phyloP scores from a whole-genome alignment of 2,888 invertebrate genomes.

The Holacanthella duospinosa region DNA sequence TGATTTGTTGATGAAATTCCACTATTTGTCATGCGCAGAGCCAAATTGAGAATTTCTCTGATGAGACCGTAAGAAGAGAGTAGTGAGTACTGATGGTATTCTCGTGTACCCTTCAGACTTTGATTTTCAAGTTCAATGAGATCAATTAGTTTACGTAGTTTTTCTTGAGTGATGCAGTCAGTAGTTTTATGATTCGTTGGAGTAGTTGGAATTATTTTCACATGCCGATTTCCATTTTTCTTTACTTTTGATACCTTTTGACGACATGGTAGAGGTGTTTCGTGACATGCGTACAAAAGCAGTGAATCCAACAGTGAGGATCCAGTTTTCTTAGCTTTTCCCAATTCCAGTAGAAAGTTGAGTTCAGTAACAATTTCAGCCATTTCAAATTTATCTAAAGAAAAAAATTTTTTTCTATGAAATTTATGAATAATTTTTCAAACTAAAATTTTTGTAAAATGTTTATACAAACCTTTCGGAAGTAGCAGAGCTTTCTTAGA shows the following conservation, averaged over 20 bases:
- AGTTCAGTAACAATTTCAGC: slow-evolving; percentile 26
- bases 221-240: slow-evolving; percentile 37
- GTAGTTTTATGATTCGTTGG: no score
- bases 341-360: slow-evolving; percentile 20
- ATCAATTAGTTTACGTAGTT: slow-evolving; percentile 66
- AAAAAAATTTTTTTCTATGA: no score
- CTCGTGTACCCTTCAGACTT: slow-evolving; percentile 24
- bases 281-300: slow-evolving; percentile 75
- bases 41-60: slow-evolving; percentile 34
- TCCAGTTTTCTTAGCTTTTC: slow-evolving; percentile 34
- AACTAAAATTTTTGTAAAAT: no score
- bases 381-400: slow-evolving; percentile 31
- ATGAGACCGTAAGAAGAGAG: slow-evolving; percentile 35
- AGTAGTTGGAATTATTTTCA: no score
- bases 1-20: no score
- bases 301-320: slow-evolving; percentile 54
- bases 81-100: slow-evolving; percentile 30
- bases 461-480: not conserved
- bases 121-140: slow-evolving; percentile 64
- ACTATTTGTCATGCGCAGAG: slow-evolving; percentile 25
- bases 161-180: slow-evolving; percentile 56
- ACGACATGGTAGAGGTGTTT: slow-evolving; percentile 65
- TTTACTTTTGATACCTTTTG: not conserved
- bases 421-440: no score
- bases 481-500: slow-evolving; percentile 19